These are phyloP conservation scores for Drosophila novamexicana DNA, from an alignment of 1,140 invertebrate species.

Conservation along the genomic window DNA sequence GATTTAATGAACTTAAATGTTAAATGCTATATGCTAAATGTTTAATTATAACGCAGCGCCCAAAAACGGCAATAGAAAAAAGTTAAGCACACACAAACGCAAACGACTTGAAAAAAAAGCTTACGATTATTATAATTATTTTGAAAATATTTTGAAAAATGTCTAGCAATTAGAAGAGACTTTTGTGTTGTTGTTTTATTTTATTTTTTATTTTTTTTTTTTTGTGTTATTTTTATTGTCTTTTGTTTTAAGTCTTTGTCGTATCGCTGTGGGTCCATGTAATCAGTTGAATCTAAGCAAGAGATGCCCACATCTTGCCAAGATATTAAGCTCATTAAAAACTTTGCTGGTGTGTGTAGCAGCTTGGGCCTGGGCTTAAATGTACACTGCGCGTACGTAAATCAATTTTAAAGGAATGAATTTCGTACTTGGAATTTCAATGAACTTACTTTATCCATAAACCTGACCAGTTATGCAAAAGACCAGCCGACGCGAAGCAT, in stretches of 20 bases:
- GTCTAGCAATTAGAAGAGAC: constrained; percentile 69
- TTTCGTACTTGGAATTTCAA: no score
- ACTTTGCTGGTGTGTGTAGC: constrained; percentile 39
- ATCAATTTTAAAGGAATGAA: no score
- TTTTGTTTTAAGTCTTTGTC: constrained; percentile 12
- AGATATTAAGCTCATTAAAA: constrained; percentile 83
- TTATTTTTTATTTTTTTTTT: constrained; percentile 6
- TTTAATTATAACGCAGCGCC: constrained; percentile 68
- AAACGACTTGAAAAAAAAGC: constrained; percentile 4
- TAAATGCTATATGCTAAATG: constrained; percentile 62
- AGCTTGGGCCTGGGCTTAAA: constrained; percentile 5
- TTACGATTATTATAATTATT: constrained; percentile 29
- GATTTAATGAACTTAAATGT: constrained; percentile 72
- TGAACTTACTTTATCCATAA: no score
- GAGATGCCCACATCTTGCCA: constrained; percentile 66
- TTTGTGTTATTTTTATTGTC: constrained; percentile 27
- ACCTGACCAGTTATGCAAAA: no score
- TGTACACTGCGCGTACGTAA: neutral
- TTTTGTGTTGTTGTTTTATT: constrained; percentile 52
- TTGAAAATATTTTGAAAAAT: constrained; percentile 68
- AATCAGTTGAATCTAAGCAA: constrained; percentile 75
- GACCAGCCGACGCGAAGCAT: no score
- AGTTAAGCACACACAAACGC: constrained; percentile 6
- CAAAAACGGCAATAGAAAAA: constrained; percentile 56
- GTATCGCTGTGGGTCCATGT: constrained; percentile 46